A percentile compares a stretch with the other conserved stretches of the same genome.
phyloP scores from a whole-genome alignment of 2,888 invertebrate species.

The Acronicta psi region DNA sequence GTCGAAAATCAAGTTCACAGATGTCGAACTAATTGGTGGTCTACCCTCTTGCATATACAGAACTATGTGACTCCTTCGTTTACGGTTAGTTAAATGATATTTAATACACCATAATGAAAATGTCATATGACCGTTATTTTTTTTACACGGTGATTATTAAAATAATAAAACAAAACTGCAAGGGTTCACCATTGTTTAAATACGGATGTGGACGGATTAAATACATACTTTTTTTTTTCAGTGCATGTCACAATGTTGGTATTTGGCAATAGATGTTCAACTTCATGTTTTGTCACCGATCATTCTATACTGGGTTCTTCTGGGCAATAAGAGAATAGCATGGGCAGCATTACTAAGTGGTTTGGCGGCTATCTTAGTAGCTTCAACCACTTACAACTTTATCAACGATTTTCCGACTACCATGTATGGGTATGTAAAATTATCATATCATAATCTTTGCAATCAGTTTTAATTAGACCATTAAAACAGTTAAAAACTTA shows the following conservation, averaged over 20 bases:
- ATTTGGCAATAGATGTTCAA: constrained; percentile 67
- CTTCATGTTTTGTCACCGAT: constrained; percentile 63
- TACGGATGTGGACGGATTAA: too few species aligned
- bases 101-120: too few species aligned
- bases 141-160: too few species aligned
- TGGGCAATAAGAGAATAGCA: constrained; percentile 53
- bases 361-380: constrained; percentile 52
- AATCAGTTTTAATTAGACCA: too few species aligned
- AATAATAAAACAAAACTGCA: too few species aligned
- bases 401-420: constrained; percentile 71
- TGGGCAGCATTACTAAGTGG: constrained; percentile 56
- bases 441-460: too few species aligned
- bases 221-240: constrained; percentile 36
- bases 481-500: too few species aligned
- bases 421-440: constrained; percentile 71
- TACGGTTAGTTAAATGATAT: constrained; percentile 63
- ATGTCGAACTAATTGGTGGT: constrained; percentile 73
- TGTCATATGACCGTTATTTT: too few species aligned
- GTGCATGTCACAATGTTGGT: constrained; percentile 66
- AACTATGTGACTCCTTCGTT: constrained; percentile 64
- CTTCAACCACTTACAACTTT: constrained; percentile 70
- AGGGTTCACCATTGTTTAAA: too few species aligned
- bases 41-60: constrained; percentile 71
- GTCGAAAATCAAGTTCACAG: constrained; percentile 50
- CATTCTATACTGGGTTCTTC: constrained; percentile 60